Base-by-base conservation (phyloP, 2,113 vertebrate genomes). In the Progne subis region DNA sequence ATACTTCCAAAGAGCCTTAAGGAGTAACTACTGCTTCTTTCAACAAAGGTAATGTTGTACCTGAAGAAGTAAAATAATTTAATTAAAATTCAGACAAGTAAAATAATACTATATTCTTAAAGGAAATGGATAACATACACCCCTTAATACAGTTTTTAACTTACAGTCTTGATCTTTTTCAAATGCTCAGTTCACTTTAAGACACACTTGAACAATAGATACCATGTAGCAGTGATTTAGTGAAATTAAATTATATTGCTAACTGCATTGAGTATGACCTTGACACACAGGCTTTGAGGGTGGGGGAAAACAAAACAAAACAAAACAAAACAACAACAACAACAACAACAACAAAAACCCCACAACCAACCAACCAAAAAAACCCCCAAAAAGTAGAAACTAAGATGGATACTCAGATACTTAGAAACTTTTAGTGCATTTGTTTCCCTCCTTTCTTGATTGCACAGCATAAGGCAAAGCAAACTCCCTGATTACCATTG, bases 1-100 rank as follows among this genome's bases (percentile, higher is more conserved):
- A 95, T 95, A n/a, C 96, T 96, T 84, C 98, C 98, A 39, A 99
- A 98, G 55, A 97, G 97, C 90, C 98, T 98, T 92, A 99, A 68
- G 19, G 98, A 97, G 9, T 97, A 97, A 91, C 94, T 94, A 68
- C 95, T 97, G 61, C 92, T 97, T 95, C 99, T 98, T 96, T 99
- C 99, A 96, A 99, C 84, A 85, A 99, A 96, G 19, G 98, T 98
- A 65, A 99, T 98, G 92, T 98, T 97, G 88, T 98, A 99, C 68
- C 99, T 99, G 95, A 37, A 97, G 83, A 91, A 96, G 39, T 12
- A 2, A 93, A 91, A 90, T 57, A 44, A 74, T 55, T 85, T 79
- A 50, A 80, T 68, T 61, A 71, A 63, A 80, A 49, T 23, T 72
- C 49, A 83, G 53, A 59, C 64, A 72, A 75, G 24, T 74, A 55